phyloP scores from a whole-genome alignment of 2,113 vertebrate genomes.

The Vanacampus margaritifer region DNA sequence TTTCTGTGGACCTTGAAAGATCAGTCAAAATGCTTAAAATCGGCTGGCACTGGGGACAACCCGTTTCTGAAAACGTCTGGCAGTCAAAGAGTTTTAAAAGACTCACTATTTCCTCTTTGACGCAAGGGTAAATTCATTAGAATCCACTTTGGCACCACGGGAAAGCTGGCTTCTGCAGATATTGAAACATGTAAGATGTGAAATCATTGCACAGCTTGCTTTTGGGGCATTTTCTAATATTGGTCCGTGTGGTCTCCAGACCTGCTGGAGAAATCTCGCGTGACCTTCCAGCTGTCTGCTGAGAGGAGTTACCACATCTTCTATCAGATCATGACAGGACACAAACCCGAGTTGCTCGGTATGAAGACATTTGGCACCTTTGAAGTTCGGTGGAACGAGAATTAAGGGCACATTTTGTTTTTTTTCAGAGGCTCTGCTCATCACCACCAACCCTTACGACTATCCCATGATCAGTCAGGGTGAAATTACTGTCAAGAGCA shows the following conservation, averaged over 20 bases:
- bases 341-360: slow-evolving; percentile 73
- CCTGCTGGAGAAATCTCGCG: slow-evolving; percentile 69
- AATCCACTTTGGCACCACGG: slow-evolving; percentile 55
- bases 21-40: too few relatives aligned
- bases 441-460: slow-evolving; percentile 65
- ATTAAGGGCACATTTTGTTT: not conserved
- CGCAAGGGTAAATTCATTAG: slow-evolving; percentile 66
- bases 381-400: not conserved
- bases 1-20: too few relatives aligned
- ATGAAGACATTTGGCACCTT: not conserved
- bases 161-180: slow-evolving; percentile 59
- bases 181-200: slow-evolving; percentile 62
- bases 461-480: slow-evolving; percentile 66
- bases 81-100: too few relatives aligned
- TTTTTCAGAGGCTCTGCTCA: slow-evolving; percentile 67
- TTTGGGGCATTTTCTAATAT: not conserved
- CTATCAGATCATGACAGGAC: slow-evolving; percentile 71
- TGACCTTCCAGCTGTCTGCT: slow-evolving; percentile 72
- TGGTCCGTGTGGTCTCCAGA: slow-evolving; percentile 26
- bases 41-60: too few relatives aligned
- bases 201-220: not conserved
- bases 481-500: slow-evolving; percentile 67
- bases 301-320: slow-evolving; percentile 79
- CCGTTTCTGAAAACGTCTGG: too few relatives aligned
- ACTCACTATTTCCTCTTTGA: not conserved